Percentiles rank a stretch among this genome's conserved stretches.
phyloP scores from a whole-genome alignment of 2,888 invertebrate genomes.

The Ochropacha duplaris region DNA sequence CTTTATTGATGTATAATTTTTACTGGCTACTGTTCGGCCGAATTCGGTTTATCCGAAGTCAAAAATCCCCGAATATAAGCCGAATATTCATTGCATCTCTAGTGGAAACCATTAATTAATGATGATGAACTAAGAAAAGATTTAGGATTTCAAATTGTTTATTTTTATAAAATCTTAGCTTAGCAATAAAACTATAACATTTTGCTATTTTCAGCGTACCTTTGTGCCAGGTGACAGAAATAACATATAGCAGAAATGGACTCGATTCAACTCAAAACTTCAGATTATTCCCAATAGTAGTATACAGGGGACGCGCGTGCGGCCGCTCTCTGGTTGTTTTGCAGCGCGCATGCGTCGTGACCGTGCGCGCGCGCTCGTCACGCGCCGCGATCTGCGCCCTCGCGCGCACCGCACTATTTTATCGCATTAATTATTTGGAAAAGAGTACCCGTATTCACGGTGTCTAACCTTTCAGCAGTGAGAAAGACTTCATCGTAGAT shows the following conservation, averaged over 20 bases:
- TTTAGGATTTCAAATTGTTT: too few relatives aligned
- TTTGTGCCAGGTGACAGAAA: too few relatives aligned
- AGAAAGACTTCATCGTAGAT: constrained; percentile 35
- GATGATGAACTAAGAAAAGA: too few relatives aligned
- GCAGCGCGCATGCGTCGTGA: constrained; percentile 76
- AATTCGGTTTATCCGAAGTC: too few relatives aligned
- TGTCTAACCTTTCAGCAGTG: constrained; percentile 57
- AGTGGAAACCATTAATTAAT: too few relatives aligned
- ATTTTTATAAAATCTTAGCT: too few relatives aligned
- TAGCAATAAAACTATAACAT: too few relatives aligned
- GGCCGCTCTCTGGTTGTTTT: constrained; percentile 59
- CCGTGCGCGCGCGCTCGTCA: constrained; percentile 78
- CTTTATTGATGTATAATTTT: too few relatives aligned
- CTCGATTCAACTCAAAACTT: constrained; percentile 21
- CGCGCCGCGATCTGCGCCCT: constrained; percentile 63
- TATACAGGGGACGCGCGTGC: constrained; percentile 68
- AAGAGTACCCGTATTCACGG: constrained; percentile 75
- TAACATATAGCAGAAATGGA: constrained; percentile 22
- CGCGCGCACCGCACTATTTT: constrained; percentile 75
- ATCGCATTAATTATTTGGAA: constrained; percentile 82
- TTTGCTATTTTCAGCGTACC: too few relatives aligned
- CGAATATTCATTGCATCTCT: too few relatives aligned
- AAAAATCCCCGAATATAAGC: too few relatives aligned
- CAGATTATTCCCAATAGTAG: constrained; percentile 7
- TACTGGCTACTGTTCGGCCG: too few relatives aligned